These are phyloP conservation scores for Cryptophagus acutangulus DNA, from an alignment of 2,888 invertebrate genomes.

Conservation along the genomic window DNA sequence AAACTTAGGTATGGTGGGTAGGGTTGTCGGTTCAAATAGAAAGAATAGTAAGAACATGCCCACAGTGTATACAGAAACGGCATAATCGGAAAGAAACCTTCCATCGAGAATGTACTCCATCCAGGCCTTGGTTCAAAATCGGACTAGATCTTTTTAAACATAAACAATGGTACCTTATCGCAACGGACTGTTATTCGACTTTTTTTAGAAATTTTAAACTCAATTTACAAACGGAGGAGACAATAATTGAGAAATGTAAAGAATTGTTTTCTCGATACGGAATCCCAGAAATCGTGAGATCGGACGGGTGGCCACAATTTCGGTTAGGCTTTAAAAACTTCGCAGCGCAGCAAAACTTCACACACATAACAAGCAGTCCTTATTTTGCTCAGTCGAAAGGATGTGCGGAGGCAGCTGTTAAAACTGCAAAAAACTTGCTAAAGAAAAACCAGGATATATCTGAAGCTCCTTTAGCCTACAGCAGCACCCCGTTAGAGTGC, in stretches of 20 bases:
- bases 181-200: no score
- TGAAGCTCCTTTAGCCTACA: slow-evolving; percentile 7
- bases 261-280: not conserved
- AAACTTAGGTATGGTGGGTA: no score
- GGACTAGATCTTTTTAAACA: no score
- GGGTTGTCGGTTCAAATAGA: no score
- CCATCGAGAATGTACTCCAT: no score
- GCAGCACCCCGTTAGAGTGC: slow-evolving; percentile 7
- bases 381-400: slow-evolving; percentile 10
- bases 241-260: not conserved
- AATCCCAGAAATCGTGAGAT: slow-evolving; percentile 12
- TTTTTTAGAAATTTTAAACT: no score
- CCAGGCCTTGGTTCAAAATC: no score
- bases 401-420: slow-evolving; percentile 9
- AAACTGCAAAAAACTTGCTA: slow-evolving; percentile 10
- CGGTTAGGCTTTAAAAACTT: slow-evolving; percentile 4
- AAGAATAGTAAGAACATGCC: no score
- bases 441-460: slow-evolving; percentile 2
- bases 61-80: no score
- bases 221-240: not conserved
- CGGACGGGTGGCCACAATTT: slow-evolving; percentile 7
- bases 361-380: slow-evolving; percentile 11
- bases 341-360: slow-evolving; percentile 8
- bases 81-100: no score
- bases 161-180: no score